Evolutionary conservation across 2,888 invertebrate species (phyloP).

Genomic region (Nematopogon swammerdamellus): DNA sequence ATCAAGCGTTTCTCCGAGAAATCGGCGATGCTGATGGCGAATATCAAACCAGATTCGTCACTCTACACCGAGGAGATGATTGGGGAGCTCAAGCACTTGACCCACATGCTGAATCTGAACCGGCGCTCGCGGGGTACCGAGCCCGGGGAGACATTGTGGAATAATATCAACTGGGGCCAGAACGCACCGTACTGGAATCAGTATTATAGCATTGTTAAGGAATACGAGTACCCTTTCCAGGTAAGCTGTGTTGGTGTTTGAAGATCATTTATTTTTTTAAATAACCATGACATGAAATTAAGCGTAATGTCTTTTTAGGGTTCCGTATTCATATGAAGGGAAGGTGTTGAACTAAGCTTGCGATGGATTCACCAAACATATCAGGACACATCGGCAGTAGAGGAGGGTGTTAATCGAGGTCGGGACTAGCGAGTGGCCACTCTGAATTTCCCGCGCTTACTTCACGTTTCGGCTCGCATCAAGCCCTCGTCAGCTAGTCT

Average conservation of each 20-base stretch:
- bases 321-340: no score
- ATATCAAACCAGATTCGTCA: slow-evolving; percentile 27
- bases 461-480: no score
- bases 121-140: slow-evolving; percentile 15
- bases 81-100: slow-evolving; percentile 31
- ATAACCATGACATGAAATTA: no score
- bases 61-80: slow-evolving; percentile 33
- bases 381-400: no score
- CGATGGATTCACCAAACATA: no score
- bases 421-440: no score
- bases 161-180: slow-evolving; percentile 44
- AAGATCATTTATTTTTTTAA: no score
- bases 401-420: no score
- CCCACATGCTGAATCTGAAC: slow-evolving; percentile 33
- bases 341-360: no score
- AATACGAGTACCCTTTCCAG: slow-evolving; percentile 40
- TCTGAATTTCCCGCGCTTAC: no score
- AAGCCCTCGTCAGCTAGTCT: no score
- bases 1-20: slow-evolving; percentile 40
- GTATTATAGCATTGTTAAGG: slow-evolving; percentile 35
- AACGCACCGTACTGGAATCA: slow-evolving; percentile 50
- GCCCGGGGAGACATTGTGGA: slow-evolving; percentile 21
- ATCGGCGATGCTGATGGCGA: slow-evolving; percentile 34
- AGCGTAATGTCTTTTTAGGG: no score
- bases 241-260: slow-evolving; percentile 18